phyloP scores from a whole-genome alignment of 2,113 vertebrate genomes.

The Pimephales promelas region DNA sequence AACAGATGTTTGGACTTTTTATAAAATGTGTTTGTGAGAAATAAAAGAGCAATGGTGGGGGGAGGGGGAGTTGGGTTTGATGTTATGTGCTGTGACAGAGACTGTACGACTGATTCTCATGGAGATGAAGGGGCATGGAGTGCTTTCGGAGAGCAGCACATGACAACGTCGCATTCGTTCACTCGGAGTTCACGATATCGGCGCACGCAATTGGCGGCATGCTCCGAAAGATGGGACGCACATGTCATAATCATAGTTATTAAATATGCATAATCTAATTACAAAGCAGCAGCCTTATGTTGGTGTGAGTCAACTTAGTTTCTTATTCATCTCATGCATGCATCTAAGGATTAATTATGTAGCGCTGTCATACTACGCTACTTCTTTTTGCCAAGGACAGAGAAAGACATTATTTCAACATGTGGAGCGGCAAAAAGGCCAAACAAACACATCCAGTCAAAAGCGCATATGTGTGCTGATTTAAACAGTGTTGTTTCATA shows the following conservation, averaged over 20 bases:
- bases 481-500: conserved; percentile 76
- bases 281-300: conserved; percentile 45
- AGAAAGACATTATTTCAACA: conserved; percentile 79
- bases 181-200: background rate
- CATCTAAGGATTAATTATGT: conserved; percentile 69
- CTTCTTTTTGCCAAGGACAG: conserved; percentile 22
- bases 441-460: conserved; percentile 74
- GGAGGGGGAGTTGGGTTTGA: background rate
- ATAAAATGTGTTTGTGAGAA: conserved; percentile 3
- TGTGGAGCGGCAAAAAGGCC: conserved; percentile 77
- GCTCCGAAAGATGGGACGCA: conserved; percentile 39
- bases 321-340: conserved; percentile 60
- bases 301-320: conserved; percentile 33
- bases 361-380: conserved; percentile 65
- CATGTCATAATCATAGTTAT: conserved; percentile 53
- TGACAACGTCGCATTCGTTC: conserved; percentile 7
- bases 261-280: conserved; percentile 55
- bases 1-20: conserved; percentile 34
- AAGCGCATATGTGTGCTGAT: conserved; percentile 78
- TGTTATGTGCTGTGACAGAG: conserved; percentile 19
- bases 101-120: background rate
- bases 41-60: background rate
- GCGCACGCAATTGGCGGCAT: background rate
- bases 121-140: conserved; percentile 20
- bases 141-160: conserved; percentile 15